A percentile compares a stretch with the other conserved stretches of the same genome.
phyloP scores from a whole-genome alignment of 2,888 invertebrate genomes.

The Lamproptera curius region DNA sequence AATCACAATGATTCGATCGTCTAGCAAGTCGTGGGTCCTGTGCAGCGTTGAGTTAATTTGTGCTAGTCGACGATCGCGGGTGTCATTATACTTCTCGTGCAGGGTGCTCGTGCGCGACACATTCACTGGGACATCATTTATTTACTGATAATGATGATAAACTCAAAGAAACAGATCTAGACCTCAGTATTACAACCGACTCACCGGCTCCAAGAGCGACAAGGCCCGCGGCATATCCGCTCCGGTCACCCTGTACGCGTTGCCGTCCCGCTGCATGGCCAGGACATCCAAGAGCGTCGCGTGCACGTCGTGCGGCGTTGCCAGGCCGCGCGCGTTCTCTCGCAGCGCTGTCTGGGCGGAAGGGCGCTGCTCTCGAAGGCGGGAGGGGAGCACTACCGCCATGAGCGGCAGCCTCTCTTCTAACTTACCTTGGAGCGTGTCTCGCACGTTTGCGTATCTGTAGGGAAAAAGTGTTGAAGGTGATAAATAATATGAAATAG shows the following conservation, averaged over 20 bases:
- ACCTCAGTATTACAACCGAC: no score
- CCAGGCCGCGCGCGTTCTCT: conserved; percentile 82
- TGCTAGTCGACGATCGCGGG: no score
- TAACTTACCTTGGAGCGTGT: conserved; percentile 93
- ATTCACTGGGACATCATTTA: no score
- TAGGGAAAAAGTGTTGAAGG: no score
- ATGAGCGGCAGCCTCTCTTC: conserved; percentile 95
- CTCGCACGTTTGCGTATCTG: conserved; percentile 88
- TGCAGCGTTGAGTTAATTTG: no score
- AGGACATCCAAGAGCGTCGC: conserved; percentile 86
- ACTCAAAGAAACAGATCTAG: no score
- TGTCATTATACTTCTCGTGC: no score
- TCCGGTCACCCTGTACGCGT: conserved; percentile 57
- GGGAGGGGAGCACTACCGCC: conserved; percentile 85
- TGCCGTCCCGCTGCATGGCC: conserved; percentile 54
- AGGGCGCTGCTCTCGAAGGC: conserved; percentile 81
- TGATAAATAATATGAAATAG: no score
- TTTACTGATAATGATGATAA: no score
- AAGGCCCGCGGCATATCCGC: conserved; percentile 77
- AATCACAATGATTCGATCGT: no score
- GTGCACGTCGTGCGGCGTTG: conserved; percentile 94
- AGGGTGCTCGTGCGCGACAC: no score
- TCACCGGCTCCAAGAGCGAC: conserved; percentile 80
- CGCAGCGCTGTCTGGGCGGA: conserved; percentile 55
- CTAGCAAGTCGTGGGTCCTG: no score